Percentiles rank a stretch among this genome's conserved stretches.
Conservation (phyloP, 2,888 invertebrate genomes). For the Leucophora obtusa region DNA sequence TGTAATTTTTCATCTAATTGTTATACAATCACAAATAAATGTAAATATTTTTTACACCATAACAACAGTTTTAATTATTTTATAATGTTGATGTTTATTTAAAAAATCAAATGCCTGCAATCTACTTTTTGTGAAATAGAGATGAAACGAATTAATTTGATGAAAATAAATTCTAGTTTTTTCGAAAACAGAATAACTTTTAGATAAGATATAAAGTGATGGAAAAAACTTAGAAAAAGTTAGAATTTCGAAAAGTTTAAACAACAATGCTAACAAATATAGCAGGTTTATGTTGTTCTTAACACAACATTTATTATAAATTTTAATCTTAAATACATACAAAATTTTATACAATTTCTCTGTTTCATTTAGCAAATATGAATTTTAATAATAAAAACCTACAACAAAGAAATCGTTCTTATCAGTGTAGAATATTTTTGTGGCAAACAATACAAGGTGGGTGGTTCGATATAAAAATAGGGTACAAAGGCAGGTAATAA, state of each 20-base stretch:
- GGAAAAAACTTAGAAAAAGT: slow-evolving; percentile 9
- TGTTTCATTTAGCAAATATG: slow-evolving; percentile 69
- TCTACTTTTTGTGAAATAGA: background rate
- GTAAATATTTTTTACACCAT: slow-evolving; percentile 39
- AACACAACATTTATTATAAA: slow-evolving; percentile 54
- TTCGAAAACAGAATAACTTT: slow-evolving; percentile 2
- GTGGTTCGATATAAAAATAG: background rate
- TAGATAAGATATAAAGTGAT: slow-evolving; percentile 48
- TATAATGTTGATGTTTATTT: slow-evolving; percentile 24
- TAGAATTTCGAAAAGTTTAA: background rate
- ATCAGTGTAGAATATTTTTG: slow-evolving; percentile 60
- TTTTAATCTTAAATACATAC: slow-evolving; percentile 31
- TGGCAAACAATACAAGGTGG: background rate
- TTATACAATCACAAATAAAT: slow-evolving; percentile 28
- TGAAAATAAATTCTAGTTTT: slow-evolving; percentile 37
- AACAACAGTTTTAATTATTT: slow-evolving; percentile 9
- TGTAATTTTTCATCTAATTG: slow-evolving; percentile 17
- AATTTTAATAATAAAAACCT: slow-evolving; percentile 66
- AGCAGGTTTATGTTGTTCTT: slow-evolving; percentile 56
- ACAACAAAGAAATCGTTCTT: slow-evolving; percentile 50
- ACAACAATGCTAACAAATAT: slow-evolving; percentile 26
- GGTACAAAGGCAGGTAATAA: background rate
- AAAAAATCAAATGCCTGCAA: slow-evolving; percentile 11
- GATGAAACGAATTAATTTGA: slow-evolving; percentile 16
- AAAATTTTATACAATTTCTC: slow-evolving; percentile 33